Base-by-base conservation (phyloP, 2,113 vertebrate species). In the Sorex araneus region DNA sequence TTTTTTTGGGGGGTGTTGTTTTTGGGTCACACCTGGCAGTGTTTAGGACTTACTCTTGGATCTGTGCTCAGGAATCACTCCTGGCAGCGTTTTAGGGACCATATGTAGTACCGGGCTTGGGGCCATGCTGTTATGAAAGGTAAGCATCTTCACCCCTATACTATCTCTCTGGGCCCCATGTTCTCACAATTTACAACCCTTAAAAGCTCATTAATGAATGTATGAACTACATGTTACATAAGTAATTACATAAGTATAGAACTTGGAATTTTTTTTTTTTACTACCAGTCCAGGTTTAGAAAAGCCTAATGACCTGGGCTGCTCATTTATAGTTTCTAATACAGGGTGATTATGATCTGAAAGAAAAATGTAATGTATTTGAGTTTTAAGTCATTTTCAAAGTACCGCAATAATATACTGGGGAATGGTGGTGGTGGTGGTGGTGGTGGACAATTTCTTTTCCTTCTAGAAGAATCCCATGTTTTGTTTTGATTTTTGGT, bases 251-350 rank as follows among this genome's bases (percentile, higher is more conserved):
- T 54, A 64, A 79, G 54, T 36, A n/a, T 11, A 94, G 11, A 28
- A 21, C 63, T 85, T 79, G n/a, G n/a, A n/a, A n/a, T n/a, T n/a
- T n/a, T n/a, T 23, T 81, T 92, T 34, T 87, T 66, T 89, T 76
- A 79, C 75, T 21, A 92, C 8, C 23, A 89, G 69, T 36, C 76
- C 78, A 94, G 43, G 34, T 71, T 84, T 87, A 40, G 47, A 93
- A 90, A 32, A 75, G n/a, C 21, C 84, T 90, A 92, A 28, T 90
- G 78, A 94, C 54, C 57, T 87, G 67, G 32, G 34, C 32, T 67
- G 45, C 71, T 93, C 43, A 87, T 30, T 92, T 80, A 54, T 34
- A 94, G 18, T 60, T 87, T 90, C 54, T 93, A 93, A 82, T 69
- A 93, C 0, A 0, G 23, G 25, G 28, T 45, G 60, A 70, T 4